Evolutionary conservation across 2,113 vertebrate species (phyloP).

Genomic region (Siniperca chuatsi): DNA sequence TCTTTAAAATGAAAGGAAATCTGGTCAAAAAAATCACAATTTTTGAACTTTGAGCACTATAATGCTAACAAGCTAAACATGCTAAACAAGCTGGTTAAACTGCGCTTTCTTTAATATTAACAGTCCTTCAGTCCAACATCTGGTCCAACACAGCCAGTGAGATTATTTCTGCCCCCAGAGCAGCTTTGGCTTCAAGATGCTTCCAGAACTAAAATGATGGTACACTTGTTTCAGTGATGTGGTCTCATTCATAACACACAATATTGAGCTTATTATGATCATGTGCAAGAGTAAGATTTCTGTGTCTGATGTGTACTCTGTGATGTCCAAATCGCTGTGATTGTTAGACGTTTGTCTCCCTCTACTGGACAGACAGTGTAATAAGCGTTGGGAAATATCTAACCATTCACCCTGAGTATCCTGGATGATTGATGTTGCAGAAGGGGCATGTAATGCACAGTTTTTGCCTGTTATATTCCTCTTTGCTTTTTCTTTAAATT

Average conservation of each 20-base stretch:
- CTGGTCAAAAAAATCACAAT: neutral
- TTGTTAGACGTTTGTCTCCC: slow-evolving; percentile 58
- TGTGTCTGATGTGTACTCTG: neutral
- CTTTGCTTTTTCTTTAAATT: neutral
- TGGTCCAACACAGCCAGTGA: neutral
- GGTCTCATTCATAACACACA: neutral
- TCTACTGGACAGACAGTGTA: slow-evolving; percentile 21
- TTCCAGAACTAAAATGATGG: neutral
- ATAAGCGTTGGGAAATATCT: neutral
- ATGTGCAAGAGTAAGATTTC: neutral
- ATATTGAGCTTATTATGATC: neutral
- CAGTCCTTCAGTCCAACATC: neutral
- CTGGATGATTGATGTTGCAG: neutral
- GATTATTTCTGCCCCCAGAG: neutral
- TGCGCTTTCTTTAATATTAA: neutral
- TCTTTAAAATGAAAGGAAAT: neutral
- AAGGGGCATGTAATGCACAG: neutral
- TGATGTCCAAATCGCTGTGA: neutral
- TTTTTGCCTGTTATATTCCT: neutral
- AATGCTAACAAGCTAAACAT: neutral
- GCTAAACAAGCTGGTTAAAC: neutral
- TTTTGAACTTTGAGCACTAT: too few relatives aligned
- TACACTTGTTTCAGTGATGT: neutral
- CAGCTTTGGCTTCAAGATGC: neutral
- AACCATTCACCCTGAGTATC: neutral